These are phyloP conservation scores for Pyrgilauda ruficollis DNA, from an alignment of 2,113 vertebrate species.

Conservation along the genomic window DNA sequence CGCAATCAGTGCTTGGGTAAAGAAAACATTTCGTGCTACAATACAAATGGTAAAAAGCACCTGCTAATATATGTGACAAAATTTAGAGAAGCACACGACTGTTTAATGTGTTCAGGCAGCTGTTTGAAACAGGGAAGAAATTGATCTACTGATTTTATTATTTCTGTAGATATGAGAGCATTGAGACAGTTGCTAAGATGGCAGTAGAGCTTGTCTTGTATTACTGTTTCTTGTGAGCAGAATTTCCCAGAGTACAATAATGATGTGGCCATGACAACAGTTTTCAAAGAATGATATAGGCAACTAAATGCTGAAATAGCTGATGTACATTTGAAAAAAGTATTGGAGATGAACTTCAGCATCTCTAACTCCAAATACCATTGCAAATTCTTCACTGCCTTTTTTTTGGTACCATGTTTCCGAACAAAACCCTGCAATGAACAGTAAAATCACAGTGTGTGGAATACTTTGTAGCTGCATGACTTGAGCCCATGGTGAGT, in stretches of 20 bases:
- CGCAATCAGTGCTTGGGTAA: neutral
- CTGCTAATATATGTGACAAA: neutral
- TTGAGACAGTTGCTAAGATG: neutral
- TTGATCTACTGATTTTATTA: neutral
- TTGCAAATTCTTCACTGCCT: neutral
- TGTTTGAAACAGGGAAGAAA: neutral
- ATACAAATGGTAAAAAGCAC: neutral
- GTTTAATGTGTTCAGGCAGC: neutral
- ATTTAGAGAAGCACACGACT: neutral
- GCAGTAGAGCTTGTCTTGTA: neutral
- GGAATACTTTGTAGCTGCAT: neutral
- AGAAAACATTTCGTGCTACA: neutral
- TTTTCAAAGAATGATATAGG: neutral
- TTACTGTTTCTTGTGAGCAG: neutral
- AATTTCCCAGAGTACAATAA: neutral
- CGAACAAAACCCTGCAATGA: neutral
- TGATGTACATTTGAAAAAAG: neutral
- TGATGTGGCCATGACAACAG: neutral
- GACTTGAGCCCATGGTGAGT: neutral
- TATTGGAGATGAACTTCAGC: neutral
- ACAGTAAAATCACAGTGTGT: neutral
- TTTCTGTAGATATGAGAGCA: neutral
- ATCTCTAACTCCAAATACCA: neutral
- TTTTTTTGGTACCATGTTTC: neutral
- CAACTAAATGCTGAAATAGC: neutral